Evolutionary conservation across 1,140 invertebrate species (phyloP).

Genomic region (Drepana arcuata): DNA sequence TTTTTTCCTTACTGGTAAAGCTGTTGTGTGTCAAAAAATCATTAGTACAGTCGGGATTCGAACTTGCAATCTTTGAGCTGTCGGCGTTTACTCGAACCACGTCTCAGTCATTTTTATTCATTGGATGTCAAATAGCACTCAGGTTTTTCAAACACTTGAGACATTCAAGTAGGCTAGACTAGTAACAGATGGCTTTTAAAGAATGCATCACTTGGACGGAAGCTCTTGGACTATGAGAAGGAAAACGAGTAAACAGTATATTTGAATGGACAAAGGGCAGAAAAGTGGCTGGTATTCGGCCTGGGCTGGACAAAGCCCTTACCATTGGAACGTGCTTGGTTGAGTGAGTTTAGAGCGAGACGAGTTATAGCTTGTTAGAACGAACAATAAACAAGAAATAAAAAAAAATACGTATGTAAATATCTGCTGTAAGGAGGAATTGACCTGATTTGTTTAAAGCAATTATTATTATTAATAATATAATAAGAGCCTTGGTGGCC

Average conservation of each 20-base stretch:
- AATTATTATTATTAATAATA: neutral
- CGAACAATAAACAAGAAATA: neutral
- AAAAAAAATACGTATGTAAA: neutral
- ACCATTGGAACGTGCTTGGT: conserved; percentile 1
- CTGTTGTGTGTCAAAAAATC: no score
- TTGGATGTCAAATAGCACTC: neutral
- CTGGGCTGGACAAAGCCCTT: conserved; percentile 1
- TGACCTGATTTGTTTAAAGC: neutral
- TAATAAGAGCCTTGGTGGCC: neutral
- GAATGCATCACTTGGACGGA: neutral
- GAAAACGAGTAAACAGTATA: conserved; percentile 22
- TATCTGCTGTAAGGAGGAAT: neutral
- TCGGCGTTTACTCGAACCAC: no score
- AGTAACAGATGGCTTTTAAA: neutral
- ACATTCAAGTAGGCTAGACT: neutral
- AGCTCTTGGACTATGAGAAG: neutral
- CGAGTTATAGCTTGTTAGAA: no score
- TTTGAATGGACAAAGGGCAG: conserved; percentile 17
- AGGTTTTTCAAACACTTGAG: neutral
- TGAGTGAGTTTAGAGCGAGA: no score
- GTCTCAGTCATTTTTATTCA: neutral
- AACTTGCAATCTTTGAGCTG: no score
- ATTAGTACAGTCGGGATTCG: no score
- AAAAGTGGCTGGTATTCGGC: conserved; percentile 14
- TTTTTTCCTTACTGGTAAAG: no score